These are phyloP conservation scores for Augochlora pura DNA, from an alignment of 1,140 invertebrate species.

Conservation along the genomic window DNA sequence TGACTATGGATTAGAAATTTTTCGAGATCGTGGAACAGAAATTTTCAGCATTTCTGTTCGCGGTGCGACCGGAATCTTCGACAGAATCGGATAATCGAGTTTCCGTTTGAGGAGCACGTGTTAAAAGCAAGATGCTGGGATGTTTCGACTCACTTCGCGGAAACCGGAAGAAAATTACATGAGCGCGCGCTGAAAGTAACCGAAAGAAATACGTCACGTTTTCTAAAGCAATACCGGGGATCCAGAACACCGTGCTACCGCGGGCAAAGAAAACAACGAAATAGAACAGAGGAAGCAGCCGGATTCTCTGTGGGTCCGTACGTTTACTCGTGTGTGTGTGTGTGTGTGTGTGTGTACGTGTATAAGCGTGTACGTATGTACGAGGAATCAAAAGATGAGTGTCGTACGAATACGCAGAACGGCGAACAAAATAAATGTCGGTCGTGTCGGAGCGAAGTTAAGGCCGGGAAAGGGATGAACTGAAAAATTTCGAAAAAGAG, in stretches of 20 bases:
- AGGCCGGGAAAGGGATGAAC: slow-evolving; percentile 21
- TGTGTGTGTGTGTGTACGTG: too few relatives aligned
- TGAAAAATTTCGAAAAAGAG: neutral
- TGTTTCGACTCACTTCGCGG: too few relatives aligned
- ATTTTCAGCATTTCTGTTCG: too few relatives aligned
- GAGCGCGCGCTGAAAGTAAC: neutral
- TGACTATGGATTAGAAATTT: too few relatives aligned
- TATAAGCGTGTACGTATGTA: neutral
- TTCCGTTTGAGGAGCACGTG: too few relatives aligned
- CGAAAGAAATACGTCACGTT: neutral
- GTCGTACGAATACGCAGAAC: neutral
- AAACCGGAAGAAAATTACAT: neutral
- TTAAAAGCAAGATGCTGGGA: too few relatives aligned
- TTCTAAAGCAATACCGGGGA: neutral
- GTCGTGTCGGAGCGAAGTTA: neutral
- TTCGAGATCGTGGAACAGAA: too few relatives aligned
- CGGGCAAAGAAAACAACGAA: neutral
- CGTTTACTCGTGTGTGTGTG: too few relatives aligned
- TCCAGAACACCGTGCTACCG: neutral
- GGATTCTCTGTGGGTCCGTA: too few relatives aligned
- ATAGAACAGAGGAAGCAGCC: neutral
- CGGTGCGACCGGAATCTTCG: too few relatives aligned
- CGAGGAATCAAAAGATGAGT: neutral
- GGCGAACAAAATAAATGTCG: neutral
- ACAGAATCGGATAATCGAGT: too few relatives aligned